These are phyloP conservation scores for Octopus bimaculoides DNA, from an alignment of 1,140 invertebrate species.

Conservation along the genomic window DNA sequence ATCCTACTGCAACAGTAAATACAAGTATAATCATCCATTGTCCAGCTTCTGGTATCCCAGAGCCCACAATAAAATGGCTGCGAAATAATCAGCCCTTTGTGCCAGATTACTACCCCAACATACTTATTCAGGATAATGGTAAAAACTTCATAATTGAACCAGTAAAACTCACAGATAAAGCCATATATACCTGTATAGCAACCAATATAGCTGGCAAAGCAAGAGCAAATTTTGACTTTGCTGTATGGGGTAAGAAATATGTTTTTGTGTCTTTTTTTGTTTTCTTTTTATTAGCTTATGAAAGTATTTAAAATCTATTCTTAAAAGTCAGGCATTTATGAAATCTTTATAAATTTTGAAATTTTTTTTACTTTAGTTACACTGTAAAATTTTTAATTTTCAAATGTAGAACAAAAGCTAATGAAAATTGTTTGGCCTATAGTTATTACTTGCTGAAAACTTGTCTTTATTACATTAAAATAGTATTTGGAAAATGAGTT, in stretches of 20 bases:
- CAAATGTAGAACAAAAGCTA: too few relatives aligned
- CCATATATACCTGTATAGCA: constrained; percentile 39
- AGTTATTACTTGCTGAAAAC: too few relatives aligned
- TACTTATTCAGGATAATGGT: constrained; percentile 13
- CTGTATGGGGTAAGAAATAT: constrained; percentile 47
- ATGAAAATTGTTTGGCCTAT: too few relatives aligned
- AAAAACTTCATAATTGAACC: constrained; percentile 28
- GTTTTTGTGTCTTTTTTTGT: not conserved
- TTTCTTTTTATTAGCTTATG: not conserved
- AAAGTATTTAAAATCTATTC: too few relatives aligned
- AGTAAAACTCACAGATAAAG: constrained; percentile 32
- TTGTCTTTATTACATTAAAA: too few relatives aligned
- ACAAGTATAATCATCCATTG: constrained; percentile 47
- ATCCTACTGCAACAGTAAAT: constrained; percentile 39
- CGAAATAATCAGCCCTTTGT: constrained; percentile 34
- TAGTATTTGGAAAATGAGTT: too few relatives aligned
- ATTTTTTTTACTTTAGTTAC: too few relatives aligned
- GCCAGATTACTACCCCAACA: constrained; percentile 14
- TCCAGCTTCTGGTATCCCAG: constrained; percentile 54
- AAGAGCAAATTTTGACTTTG: constrained; percentile 49
- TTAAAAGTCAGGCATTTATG: too few relatives aligned
- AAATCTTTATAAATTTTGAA: too few relatives aligned
- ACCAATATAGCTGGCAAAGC: constrained; percentile 53
- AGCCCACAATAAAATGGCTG: constrained; percentile 57
- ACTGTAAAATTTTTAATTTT: too few relatives aligned